These are phyloP conservation scores for Fistularia tabacaria DNA, from an alignment of 2,797 vertebrate species.

Conservation along the genomic window DNA sequence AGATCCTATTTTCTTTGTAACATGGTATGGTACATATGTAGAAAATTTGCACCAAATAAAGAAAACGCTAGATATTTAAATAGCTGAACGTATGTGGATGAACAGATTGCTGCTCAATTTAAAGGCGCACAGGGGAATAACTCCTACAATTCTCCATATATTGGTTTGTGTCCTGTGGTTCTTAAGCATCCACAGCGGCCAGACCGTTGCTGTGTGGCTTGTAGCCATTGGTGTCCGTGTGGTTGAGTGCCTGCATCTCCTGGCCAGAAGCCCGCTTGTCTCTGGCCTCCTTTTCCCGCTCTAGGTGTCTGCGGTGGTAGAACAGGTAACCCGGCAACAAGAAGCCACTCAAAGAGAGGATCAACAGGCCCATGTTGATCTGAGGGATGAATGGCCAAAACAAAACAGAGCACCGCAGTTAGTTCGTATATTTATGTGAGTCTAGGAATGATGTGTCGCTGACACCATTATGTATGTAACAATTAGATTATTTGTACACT, in stretches of 20 bases:
- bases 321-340: slow-evolving; percentile 85
- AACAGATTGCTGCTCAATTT: slow-evolving; percentile 23
- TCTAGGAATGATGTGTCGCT: too few species aligned
- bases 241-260: slow-evolving; percentile 61
- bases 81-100: not conserved
- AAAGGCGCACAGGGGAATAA: slow-evolving; percentile 28
- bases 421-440: not conserved
- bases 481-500: too few species aligned
- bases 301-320: slow-evolving; percentile 72
- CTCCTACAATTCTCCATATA: slow-evolving; percentile 6
- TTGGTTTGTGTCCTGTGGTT: fast-evolving
- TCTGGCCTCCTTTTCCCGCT: slow-evolving; percentile 46
- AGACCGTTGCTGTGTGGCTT: slow-evolving; percentile 62
- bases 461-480: too few species aligned
- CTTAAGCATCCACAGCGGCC: slow-evolving; percentile 51
- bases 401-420: not conserved
- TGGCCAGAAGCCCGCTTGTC: slow-evolving; percentile 33
- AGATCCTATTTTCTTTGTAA: slow-evolving; percentile 17
- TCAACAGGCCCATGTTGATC: slow-evolving; percentile 84
- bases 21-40: not conserved
- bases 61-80: slow-evolving; percentile 1
- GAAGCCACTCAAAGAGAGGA: slow-evolving; percentile 81
- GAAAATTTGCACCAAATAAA: slow-evolving; percentile 22
- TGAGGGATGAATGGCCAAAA: slow-evolving; percentile 39
- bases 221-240: slow-evolving; percentile 45